Evolutionary conservation across 1,140 invertebrate genomes (phyloP).

Genomic region (Cotesia glomerata): DNA sequence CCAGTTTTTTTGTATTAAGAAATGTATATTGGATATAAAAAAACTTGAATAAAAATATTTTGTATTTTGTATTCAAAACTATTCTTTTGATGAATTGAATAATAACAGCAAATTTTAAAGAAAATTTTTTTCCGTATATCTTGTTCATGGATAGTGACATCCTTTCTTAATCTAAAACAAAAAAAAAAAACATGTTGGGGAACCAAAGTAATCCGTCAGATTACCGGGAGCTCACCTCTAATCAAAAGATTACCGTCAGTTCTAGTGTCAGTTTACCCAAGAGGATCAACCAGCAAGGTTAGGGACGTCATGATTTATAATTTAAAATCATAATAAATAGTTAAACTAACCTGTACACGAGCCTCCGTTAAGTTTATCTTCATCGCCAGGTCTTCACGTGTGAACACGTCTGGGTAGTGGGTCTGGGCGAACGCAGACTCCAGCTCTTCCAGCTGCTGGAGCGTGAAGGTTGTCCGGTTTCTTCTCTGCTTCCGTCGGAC

Average conservation of each 20-base stretch:
- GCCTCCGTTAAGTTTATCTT: constrained; percentile 98
- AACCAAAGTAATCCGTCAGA: constrained; percentile 58
- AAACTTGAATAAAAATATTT: too few species aligned
- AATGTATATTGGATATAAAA: too few species aligned
- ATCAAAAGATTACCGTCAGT: constrained; percentile 63
- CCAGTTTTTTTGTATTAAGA: too few species aligned
- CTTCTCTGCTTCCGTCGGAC: constrained; percentile 92
- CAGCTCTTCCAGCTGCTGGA: constrained; percentile 94
- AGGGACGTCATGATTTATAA: too few species aligned
- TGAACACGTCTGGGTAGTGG: constrained; percentile 98
- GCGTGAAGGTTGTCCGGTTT: constrained; percentile 95
- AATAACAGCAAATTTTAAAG: too few species aligned
- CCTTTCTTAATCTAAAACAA: background rate
- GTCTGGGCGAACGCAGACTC: constrained; percentile 97
- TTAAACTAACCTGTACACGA: constrained; percentile 80
- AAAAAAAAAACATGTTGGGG: background rate
- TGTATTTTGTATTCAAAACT: too few species aligned
- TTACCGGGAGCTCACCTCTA: constrained; percentile 60
- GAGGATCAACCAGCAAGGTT: background rate
- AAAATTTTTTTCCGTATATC: too few species aligned
- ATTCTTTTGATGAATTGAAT: too few species aligned
- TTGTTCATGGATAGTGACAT: background rate
- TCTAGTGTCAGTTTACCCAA: constrained; percentile 53
- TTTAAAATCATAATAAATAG: background rate
- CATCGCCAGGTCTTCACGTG: constrained; percentile 95